These are phyloP conservation scores for Leucopsar rothschildi DNA, from an alignment of 2,113 vertebrate species.

Conservation along the genomic window DNA sequence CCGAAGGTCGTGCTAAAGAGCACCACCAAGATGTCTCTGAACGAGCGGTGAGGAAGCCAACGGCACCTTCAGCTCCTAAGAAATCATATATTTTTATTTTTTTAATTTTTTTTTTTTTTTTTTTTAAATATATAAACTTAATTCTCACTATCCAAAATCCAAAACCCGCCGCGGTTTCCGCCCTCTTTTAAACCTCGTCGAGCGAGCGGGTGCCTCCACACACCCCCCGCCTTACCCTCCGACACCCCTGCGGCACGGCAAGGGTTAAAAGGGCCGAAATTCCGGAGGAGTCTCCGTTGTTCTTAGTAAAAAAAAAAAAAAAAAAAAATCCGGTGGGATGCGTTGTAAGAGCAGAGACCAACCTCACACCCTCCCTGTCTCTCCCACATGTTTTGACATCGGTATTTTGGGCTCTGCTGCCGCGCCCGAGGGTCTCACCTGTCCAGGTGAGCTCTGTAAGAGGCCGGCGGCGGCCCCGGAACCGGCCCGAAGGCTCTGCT, in stretches of 20 bases:
- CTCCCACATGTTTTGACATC: conserved; percentile 66
- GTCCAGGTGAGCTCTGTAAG: conserved; percentile 80
- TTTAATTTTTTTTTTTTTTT: neutral
- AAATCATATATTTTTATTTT: conserved; percentile 14
- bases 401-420: neutral
- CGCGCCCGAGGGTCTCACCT: neutral
- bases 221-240: conserved; percentile 23
- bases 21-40: conserved; percentile 99
- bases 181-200: conserved; percentile 67
- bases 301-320: neutral
- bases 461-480: conserved; percentile 81
- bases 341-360: conserved; percentile 52
- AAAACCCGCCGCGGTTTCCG: conserved; percentile 51
- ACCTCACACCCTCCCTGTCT: conserved; percentile 73
- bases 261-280: conserved; percentile 52
- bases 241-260: conserved; percentile 43
- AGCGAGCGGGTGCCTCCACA: conserved; percentile 61
- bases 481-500: conserved; percentile 71
- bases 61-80: conserved; percentile 81
- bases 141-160: conserved; percentile 59
- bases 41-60: conserved; percentile 97
- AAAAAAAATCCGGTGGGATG: conserved; percentile 55
- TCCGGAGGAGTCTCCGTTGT: neutral
- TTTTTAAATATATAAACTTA: conserved; percentile 28
- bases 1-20: conserved; percentile 99